A percentile compares a stretch with the other conserved stretches of the same genome.
phyloP scores from a whole-genome alignment of 2,113 vertebrate genomes.

The Brachyistius frenatus region DNA sequence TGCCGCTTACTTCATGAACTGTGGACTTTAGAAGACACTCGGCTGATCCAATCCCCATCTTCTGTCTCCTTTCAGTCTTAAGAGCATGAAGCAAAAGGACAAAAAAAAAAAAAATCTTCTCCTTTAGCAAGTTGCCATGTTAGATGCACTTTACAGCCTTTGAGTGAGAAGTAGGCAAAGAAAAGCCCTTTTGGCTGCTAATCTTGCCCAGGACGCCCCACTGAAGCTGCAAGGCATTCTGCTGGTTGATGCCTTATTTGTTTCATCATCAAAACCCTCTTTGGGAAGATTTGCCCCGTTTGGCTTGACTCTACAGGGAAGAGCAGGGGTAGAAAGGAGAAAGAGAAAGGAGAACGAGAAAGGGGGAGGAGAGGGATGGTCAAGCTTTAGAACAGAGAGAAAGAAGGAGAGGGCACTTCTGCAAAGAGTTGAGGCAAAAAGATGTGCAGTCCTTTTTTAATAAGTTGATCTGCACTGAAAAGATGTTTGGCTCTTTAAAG shows the following conservation, averaged over 20 bases:
- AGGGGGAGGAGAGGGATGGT: constrained; percentile 1
- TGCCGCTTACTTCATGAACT: constrained; percentile 21
- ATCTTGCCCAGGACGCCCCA: constrained; percentile 35
- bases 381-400: constrained; percentile 19
- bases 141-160: constrained; percentile 37
- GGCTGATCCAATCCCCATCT: neutral
- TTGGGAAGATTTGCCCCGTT: constrained; percentile 45
- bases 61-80: constrained; percentile 22
- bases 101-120: constrained; percentile 6
- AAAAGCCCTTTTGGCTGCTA: constrained; percentile 39
- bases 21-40: constrained; percentile 7
- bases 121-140: constrained; percentile 28
- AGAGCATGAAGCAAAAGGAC: constrained; percentile 13
- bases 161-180: constrained; percentile 1
- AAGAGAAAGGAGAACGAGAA: constrained; percentile 13
- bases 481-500: constrained; percentile 19
- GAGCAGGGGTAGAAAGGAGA: constrained; percentile 6
- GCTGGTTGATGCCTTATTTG: constrained; percentile 47
- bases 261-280: constrained; percentile 57
- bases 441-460: neutral
- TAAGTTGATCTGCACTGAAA: constrained; percentile 18
- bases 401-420: constrained; percentile 9
- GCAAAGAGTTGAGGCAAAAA: constrained; percentile 1
- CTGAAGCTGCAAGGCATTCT: constrained; percentile 38
- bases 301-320: constrained; percentile 37